Conservation (phyloP, 2,113 vertebrate genomes). For the Sinosuthora webbiana region DNA sequence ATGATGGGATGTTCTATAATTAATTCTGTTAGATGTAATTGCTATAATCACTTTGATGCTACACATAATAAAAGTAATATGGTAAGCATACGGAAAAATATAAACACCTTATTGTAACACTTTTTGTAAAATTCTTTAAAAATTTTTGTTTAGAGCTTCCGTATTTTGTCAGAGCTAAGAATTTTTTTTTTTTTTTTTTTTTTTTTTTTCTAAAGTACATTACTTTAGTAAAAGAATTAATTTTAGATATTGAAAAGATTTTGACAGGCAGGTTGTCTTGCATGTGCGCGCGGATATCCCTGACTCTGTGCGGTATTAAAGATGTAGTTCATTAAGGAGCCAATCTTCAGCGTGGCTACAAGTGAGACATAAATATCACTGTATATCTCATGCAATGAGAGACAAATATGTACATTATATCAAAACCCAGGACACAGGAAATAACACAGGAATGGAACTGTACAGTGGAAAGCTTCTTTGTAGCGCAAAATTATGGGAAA, state of each 20-base stretch:
- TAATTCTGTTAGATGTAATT: constrained; percentile 85
- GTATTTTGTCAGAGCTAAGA: neutral
- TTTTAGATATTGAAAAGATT: constrained; percentile 42
- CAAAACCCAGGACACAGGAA: neutral
- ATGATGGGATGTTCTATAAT: constrained; percentile 81
- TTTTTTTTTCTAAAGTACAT: neutral
- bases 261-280: constrained; percentile 37
- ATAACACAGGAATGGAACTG: neutral
- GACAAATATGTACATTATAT: neutral
- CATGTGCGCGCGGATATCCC: neutral
- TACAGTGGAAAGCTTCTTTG: neutral
- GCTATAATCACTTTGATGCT: constrained; percentile 84
- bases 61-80: constrained; percentile 82
- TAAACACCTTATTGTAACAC: constrained; percentile 77
- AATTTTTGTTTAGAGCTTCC: neutral
- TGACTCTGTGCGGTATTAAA: constrained; percentile 15
- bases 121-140: constrained; percentile 36
- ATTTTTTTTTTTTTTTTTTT: neutral
- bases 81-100: constrained; percentile 78
- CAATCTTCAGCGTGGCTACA: neutral
- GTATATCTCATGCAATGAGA: neutral
- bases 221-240: constrained; percentile 27
- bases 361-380: neutral
- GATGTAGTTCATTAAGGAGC: constrained; percentile 59
- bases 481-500: constrained; percentile 30